Conservation (phyloP, 2,888 invertebrate species). For the Chrysomela aeneicollis region DNA sequence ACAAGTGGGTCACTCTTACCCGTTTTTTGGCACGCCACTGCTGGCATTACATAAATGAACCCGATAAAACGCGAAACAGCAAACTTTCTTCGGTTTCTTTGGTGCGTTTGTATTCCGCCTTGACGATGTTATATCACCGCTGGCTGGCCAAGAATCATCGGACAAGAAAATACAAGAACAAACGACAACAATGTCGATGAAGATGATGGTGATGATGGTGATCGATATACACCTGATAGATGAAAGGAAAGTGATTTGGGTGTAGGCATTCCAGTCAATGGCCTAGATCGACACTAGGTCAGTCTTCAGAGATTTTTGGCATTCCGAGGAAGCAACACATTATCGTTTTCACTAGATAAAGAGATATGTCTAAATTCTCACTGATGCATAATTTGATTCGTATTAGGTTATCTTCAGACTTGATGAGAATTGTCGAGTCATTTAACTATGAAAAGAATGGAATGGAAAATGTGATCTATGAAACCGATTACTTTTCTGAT, state of each 20-base stretch:
- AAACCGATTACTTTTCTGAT: too few relatives aligned
- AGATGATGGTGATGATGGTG: neutral
- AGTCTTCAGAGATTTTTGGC: neutral
- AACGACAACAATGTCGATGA: neutral
- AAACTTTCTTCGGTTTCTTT: constrained; percentile 29
- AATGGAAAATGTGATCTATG: too few relatives aligned
- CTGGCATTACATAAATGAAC: neutral
- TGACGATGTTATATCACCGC: constrained; percentile 15
- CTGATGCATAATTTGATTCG: too few relatives aligned
- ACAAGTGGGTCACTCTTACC: too few relatives aligned
- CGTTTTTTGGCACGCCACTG: neutral
- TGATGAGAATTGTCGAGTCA: too few relatives aligned
- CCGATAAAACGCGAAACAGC: constrained; percentile 9
- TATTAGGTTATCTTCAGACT: too few relatives aligned
- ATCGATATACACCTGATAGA: neutral
- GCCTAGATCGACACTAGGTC: neutral
- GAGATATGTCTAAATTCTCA: too few relatives aligned
- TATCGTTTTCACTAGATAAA: too few relatives aligned
- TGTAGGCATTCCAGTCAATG: neutral
- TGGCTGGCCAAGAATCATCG: neutral
- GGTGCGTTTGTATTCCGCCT: constrained; percentile 21
- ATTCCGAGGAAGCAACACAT: too few relatives aligned
- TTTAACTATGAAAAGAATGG: too few relatives aligned
- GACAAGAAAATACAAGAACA: constrained; percentile 10
- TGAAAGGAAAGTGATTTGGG: neutral